Percentiles rank a stretch among this genome's conserved stretches.
phyloP scores from a whole-genome alignment of 2,797 vertebrate species.

The Chelidonichthys spinosus region DNA sequence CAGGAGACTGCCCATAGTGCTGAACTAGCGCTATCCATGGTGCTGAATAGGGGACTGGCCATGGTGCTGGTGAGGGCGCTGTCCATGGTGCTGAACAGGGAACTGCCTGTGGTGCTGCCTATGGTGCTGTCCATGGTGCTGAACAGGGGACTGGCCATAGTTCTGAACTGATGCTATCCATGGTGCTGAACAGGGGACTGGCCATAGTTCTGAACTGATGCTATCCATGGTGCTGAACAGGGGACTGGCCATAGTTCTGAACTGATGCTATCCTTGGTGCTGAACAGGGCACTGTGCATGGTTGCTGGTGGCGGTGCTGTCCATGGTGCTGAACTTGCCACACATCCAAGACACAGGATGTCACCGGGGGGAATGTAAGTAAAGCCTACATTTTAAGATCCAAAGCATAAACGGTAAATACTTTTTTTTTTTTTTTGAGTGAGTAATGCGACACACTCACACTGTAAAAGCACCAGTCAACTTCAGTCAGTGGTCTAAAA shows the following conservation, averaged over 20 bases:
- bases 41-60: too few relatives aligned
- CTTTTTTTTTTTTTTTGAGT: not conserved
- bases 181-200: not conserved
- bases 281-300: not conserved
- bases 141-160: too few relatives aligned
- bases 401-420: constrained; percentile 21
- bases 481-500: constrained; percentile 16
- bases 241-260: constrained; percentile 29
- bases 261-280: not conserved
- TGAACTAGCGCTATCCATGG: too few relatives aligned
- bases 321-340: constrained; percentile 54
- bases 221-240: constrained; percentile 17
- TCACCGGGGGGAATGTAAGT: constrained; percentile 11
- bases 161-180: too few relatives aligned
- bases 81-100: too few relatives aligned
- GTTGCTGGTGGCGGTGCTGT: constrained; percentile 3
- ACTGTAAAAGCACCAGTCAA: not conserved
- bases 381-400: constrained; percentile 15
- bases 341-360: constrained; percentile 12
- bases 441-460: not conserved
- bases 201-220: constrained; percentile 14
- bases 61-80: too few relatives aligned
- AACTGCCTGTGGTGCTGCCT: too few relatives aligned
- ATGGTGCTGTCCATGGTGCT: too few relatives aligned
- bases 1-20: too few relatives aligned